These are phyloP conservation scores for Stercorarius parasiticus DNA, from an alignment of 2,113 vertebrate genomes.

Conservation along the genomic window DNA sequence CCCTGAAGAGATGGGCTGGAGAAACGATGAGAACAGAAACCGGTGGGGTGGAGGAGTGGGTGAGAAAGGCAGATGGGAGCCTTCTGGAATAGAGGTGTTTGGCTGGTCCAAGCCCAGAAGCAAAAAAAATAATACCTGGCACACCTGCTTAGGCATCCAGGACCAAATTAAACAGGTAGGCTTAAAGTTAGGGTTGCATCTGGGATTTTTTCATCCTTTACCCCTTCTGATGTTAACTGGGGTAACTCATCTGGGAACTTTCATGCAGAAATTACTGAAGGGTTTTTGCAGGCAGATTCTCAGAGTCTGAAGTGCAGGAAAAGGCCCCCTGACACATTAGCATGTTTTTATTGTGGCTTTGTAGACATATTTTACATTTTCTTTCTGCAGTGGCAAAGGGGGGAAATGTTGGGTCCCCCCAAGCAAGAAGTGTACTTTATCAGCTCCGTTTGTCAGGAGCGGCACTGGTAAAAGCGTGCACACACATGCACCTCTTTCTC, in stretches of 20 bases:
- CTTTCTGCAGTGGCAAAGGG: background rate
- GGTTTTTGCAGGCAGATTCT: background rate
- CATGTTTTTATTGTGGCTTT: slow-evolving; percentile 59
- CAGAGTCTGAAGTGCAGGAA: background rate
- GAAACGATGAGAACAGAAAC: background rate
- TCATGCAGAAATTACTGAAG: background rate
- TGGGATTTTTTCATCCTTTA: background rate
- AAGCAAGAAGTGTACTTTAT: slow-evolving; percentile 32
- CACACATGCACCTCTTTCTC: background rate
- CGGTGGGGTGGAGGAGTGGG: accelerated
- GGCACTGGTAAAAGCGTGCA: background rate
- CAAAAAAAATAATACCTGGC: background rate
- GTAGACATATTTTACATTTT: background rate
- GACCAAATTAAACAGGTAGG: background rate
- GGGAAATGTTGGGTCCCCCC: background rate
- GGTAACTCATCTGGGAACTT: background rate
- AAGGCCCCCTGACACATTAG: background rate
- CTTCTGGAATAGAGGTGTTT: background rate
- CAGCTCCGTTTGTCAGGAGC: background rate
- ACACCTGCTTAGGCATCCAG: background rate
- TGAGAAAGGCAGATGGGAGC: background rate
- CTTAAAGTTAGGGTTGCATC: background rate
- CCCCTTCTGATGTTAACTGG: background rate
- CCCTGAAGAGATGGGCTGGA: background rate
- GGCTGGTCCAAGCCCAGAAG: background rate